Percentiles rank a stretch among this genome's conserved stretches.
phyloP scores from a whole-genome alignment of 2,113 vertebrate genomes.

The Clarias batrachus region DNA sequence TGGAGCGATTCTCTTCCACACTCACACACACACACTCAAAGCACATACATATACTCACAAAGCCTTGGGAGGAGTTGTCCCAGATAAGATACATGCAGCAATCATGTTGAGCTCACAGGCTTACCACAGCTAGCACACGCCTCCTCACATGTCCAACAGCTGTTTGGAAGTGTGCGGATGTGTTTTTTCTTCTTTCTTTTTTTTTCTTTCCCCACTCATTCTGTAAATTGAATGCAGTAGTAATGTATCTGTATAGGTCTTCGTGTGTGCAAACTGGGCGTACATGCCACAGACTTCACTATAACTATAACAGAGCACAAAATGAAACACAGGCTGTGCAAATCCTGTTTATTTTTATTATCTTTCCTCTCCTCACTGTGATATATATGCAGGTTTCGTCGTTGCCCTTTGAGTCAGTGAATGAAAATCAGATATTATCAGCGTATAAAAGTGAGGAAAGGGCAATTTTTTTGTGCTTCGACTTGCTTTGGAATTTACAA shows the following conservation, averaged over 20 bases:
- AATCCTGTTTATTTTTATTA: slow-evolving; percentile 39
- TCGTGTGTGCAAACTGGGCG: slow-evolving; percentile 20
- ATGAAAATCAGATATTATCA: slow-evolving; percentile 41
- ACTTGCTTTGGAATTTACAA: slow-evolving; percentile 54
- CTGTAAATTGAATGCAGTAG: neutral
- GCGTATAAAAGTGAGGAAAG: slow-evolving; percentile 23
- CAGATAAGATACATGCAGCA: slow-evolving; percentile 80
- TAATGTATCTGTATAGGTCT: neutral
- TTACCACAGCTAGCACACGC: slow-evolving; percentile 64
- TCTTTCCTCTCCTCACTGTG: slow-evolving; percentile 23
- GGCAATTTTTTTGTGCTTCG: slow-evolving; percentile 36
- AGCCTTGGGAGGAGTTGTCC: slow-evolving; percentile 74
- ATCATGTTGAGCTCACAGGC: slow-evolving; percentile 78
- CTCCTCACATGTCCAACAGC: slow-evolving; percentile 52
- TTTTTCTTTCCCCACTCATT: neutral
- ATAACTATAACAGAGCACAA: neutral
- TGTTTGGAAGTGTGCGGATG: slow-evolving; percentile 41
- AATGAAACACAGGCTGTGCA: slow-evolving; percentile 18
- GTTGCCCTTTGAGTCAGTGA: slow-evolving; percentile 26
- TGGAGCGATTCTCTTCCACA: slow-evolving; percentile 71
- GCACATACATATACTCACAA: slow-evolving; percentile 10
- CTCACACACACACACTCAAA: slow-evolving; percentile 15
- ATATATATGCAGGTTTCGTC: slow-evolving; percentile 18
- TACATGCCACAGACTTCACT: neutral
- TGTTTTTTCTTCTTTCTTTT: neutral